phyloP scores from a whole-genome alignment of 2,113 vertebrate species.

The Phocoena phocoena region DNA sequence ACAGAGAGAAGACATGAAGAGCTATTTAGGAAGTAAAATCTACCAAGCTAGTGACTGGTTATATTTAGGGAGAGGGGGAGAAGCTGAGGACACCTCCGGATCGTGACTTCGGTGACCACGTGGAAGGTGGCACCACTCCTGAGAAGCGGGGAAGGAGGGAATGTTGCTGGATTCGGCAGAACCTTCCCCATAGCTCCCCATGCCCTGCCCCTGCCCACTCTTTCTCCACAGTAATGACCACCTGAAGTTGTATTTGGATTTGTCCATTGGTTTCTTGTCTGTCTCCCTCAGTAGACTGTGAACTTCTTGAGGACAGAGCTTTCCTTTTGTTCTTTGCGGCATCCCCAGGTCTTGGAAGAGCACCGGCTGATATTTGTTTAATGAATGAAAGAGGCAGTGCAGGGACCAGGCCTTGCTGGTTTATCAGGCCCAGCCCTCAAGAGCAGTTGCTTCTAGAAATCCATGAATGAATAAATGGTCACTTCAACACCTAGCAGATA shows the following conservation, averaged over 20 bases:
- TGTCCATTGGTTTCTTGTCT: not conserved
- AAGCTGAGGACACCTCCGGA: not conserved
- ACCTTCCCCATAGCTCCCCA: not conserved
- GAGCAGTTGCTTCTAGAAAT: not conserved
- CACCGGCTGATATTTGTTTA: not conserved
- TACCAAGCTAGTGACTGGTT: not conserved
- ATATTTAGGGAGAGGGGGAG: not conserved
- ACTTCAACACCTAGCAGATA: not conserved
- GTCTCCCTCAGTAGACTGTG: not conserved
- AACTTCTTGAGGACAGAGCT: not conserved
- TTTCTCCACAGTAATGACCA: not conserved
- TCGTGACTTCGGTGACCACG: not conserved
- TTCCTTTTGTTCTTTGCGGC: not conserved
- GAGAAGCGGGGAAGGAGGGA: not conserved
- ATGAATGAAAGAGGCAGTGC: not conserved
- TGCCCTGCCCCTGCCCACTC: not conserved
- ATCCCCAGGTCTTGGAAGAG: not conserved
- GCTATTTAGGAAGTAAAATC: not conserved
- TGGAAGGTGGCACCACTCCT: not conserved
- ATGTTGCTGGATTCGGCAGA: not conserved
- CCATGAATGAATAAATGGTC: not conserved
- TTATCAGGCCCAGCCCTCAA: not conserved
- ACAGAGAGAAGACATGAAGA: not conserved
- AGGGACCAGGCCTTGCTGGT: not conserved
- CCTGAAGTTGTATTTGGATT: not conserved